These are phyloP conservation scores for Spodoptera exigua DNA, from an alignment of 2,888 invertebrate species.

Conservation along the genomic window DNA sequence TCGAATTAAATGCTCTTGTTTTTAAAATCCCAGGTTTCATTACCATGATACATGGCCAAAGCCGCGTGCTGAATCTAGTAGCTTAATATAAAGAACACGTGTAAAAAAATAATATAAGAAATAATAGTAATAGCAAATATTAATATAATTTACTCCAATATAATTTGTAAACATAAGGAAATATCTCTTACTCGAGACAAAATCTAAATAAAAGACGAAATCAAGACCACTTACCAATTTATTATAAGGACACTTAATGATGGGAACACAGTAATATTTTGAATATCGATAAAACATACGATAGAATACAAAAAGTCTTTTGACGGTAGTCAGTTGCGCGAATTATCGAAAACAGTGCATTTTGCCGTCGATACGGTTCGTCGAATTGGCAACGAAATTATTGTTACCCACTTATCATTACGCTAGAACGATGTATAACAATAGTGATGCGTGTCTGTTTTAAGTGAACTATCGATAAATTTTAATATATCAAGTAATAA, in stretches of 20 bases:
- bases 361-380: constrained; percentile 57
- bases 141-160: constrained; percentile 1
- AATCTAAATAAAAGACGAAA: background rate
- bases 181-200: background rate
- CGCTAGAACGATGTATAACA: constrained; percentile 24
- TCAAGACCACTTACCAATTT: constrained; percentile 31
- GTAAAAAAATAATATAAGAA: background rate
- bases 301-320: constrained; percentile 8
- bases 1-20: too few species aligned
- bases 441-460: constrained; percentile 27
- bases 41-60: too few species aligned
- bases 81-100: background rate
- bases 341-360: constrained; percentile 47
- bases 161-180: constrained; percentile 1
- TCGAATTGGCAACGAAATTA: constrained; percentile 48
- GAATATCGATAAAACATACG: constrained; percentile 2
- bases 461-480: too few species aligned
- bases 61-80: too few species aligned
- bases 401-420: constrained; percentile 54
- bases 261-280: constrained; percentile 1
- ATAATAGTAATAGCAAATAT: too few species aligned
- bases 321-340: constrained; percentile 11
- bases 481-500: too few species aligned
- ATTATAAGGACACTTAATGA: constrained; percentile 5
- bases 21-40: too few species aligned